Evolutionary conservation across 2,888 invertebrate species (phyloP).

Genomic region (Phanerotoma sp.): DNA sequence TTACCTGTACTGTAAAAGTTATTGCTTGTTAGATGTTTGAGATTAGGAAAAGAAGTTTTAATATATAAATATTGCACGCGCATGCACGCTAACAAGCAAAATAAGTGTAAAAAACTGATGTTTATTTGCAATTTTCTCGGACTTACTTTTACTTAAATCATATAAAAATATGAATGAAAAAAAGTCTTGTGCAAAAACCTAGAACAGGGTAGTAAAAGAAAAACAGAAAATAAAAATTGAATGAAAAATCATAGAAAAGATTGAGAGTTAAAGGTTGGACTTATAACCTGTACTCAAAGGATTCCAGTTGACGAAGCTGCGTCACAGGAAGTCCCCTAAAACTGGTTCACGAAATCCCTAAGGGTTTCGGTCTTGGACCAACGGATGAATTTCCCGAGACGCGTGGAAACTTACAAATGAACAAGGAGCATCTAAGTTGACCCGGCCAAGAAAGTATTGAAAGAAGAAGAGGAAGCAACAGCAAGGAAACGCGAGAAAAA

Average conservation of each 20-base stretch:
- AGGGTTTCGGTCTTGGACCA: slow-evolving; percentile 7
- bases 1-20: too few relatives aligned
- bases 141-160: too few relatives aligned
- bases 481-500: slow-evolving; percentile 11
- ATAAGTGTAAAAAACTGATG: too few relatives aligned
- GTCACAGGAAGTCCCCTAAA: slow-evolving; percentile 3
- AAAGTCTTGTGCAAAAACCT: background rate
- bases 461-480: slow-evolving; percentile 30
- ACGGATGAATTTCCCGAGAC: slow-evolving; percentile 31
- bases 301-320: slow-evolving; percentile 1
- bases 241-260: background rate
- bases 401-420: slow-evolving; percentile 30
- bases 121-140: too few relatives aligned
- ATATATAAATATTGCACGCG: background rate
- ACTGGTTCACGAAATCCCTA: slow-evolving; percentile 3
- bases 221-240: background rate
- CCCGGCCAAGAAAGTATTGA: slow-evolving; percentile 25
- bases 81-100: too few relatives aligned
- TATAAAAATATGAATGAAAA: too few relatives aligned
- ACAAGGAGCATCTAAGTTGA: slow-evolving; percentile 23
- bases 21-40: too few relatives aligned
- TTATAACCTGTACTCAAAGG: background rate
- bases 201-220: too few relatives aligned
- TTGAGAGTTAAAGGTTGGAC: background rate
- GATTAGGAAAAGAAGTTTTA: background rate